Percentiles rank a stretch among this genome's conserved stretches.
These are phyloP conservation scores for Paramisgurnus dabryanus DNA, from an alignment of 2,113 vertebrate genomes.

Conservation along the genomic window DNA sequence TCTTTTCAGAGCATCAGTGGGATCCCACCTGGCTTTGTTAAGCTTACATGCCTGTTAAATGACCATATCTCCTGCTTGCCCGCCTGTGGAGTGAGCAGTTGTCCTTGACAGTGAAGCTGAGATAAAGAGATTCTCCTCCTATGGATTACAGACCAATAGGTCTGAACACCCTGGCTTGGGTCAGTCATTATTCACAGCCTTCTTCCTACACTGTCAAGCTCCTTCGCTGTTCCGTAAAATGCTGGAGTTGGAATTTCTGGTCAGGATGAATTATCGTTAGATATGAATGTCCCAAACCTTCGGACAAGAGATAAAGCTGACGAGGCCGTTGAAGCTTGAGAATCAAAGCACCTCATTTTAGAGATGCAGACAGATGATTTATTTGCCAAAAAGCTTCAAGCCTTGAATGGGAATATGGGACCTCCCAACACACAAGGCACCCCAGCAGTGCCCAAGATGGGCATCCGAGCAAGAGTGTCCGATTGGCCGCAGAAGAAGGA, in stretches of 20 bases:
- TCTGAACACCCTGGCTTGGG: conserved; percentile 35
- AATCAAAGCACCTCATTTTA: conserved; percentile 69
- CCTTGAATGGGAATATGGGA: conserved; percentile 79
- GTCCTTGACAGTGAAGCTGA: conserved; percentile 35
- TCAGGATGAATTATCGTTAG: conserved; percentile 51
- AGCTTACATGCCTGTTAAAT: conserved; percentile 38
- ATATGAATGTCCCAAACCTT: conserved; percentile 76
- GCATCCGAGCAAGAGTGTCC: conserved; percentile 83
- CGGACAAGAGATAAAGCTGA: conserved; percentile 73
- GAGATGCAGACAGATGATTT: conserved; percentile 84
- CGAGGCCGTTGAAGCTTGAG: conserved; percentile 63
- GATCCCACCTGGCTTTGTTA: conserved; percentile 37
- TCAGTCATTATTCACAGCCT: conserved; percentile 20
- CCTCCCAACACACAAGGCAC: conserved; percentile 74
- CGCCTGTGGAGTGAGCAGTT: conserved; percentile 14
- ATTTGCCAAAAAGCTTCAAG: conserved; percentile 82
- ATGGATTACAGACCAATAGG: conserved; percentile 45
- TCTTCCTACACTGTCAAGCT: not conserved
- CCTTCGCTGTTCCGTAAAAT: conserved; percentile 55
- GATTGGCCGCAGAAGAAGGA: conserved; percentile 88
- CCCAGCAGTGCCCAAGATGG: conserved; percentile 86
- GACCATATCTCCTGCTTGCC: conserved; percentile 32
- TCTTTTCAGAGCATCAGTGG: conserved; percentile 34
- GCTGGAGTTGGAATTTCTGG: conserved; percentile 44
- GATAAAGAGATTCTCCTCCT: conserved; percentile 27